Evolutionary conservation across 2,888 invertebrate genomes (phyloP), one percentile per base, ranked within the genome.

Genomic region (Venusia cambrica): DNA sequence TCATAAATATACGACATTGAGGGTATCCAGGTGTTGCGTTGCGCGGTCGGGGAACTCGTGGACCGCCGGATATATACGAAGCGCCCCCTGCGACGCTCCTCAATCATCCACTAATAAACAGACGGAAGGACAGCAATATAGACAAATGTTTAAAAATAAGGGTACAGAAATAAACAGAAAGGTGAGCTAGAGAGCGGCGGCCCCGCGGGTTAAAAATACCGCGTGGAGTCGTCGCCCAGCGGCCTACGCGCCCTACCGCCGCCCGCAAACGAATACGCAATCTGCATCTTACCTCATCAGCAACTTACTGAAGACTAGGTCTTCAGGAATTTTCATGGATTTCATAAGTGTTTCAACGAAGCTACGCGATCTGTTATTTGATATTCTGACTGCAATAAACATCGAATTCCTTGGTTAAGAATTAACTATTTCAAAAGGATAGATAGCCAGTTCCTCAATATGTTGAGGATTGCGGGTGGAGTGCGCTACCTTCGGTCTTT

Each of bases 91-190:
- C 84, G 84, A 79, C 73, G 85, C 83, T 64, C 74, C 76, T 84
- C 77, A 79, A 83, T 84, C 83, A 83, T 80, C 76, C 79, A 73
- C 80, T 84, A 84, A 85, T 85, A 81, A 84, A 83, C 72, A 77
- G 73, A 71, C 78, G 80, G 80, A 81, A 83, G 83, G 77, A 81
- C 80, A 81, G 83, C 78, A 71, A 84, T 85, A 83, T 79, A 85
- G 84, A 85, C 84, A 85, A 83, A 84, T 78, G 83, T 84, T 78
- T 84, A 84, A 77, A 80, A 81, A 79, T 81, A 84, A 75, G 55
- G 44, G 53, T 38, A 63, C 73, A 71, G 68, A 68, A 87, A 85
- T 85, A 85, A 81, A 80, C 67, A 68, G 83, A 81, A 81, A 85
- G 85, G 85, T 84, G 84, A 83, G 84, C 80, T 79, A 73, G 64